A percentile compares a stretch with the other conserved stretches of the same genome.
Evolutionary conservation across 2,797 vertebrate species (phyloP).

Genomic region (Chelon labrosus): DNA sequence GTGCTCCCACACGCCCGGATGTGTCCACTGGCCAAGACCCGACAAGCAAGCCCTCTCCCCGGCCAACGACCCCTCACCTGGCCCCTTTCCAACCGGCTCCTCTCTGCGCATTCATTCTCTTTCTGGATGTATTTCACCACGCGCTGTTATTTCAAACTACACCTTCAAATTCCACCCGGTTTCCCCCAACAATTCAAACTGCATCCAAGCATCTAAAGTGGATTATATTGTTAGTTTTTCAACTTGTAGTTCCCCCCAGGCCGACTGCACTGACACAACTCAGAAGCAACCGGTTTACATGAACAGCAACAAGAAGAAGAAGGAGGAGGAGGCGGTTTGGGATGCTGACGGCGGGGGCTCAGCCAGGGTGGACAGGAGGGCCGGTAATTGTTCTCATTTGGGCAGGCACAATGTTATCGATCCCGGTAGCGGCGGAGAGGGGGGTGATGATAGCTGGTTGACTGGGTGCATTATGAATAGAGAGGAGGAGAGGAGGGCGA

Average conservation of each 20-base stretch:
- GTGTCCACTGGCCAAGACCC: conserved; percentile 11
- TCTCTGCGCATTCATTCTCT: conserved; percentile 41
- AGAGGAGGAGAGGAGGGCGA: conserved; percentile 23
- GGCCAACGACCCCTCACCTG: conserved; percentile 47
- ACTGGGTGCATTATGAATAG: conserved; percentile 45
- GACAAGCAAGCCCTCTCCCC: conserved; percentile 12
- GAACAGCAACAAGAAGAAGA: conserved; percentile 15
- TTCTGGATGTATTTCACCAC: conserved; percentile 59
- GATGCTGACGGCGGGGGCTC: conserved; percentile 48
- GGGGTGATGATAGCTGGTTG: conserved; percentile 68
- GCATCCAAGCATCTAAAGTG: conserved; percentile 22
- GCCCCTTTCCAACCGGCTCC: conserved; percentile 37
- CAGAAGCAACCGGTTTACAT: conserved; percentile 39
- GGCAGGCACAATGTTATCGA: conserved; percentile 79
- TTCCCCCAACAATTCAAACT: conserved; percentile 17
- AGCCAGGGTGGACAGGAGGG: conserved; percentile 50
- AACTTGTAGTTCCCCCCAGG: conserved; percentile 9
- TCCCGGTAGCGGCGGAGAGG: conserved; percentile 57
- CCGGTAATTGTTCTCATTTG: conserved; percentile 71
- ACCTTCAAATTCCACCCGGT: neutral
- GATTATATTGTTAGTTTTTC: conserved; percentile 25
- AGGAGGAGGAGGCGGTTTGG: neutral
- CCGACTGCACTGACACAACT: conserved; percentile 25
- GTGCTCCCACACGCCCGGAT: conserved; percentile 27
- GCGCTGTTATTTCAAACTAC: conserved; percentile 20